phyloP scores from a whole-genome alignment of 2,888 invertebrate genomes.

The Eulithis prunata region DNA sequence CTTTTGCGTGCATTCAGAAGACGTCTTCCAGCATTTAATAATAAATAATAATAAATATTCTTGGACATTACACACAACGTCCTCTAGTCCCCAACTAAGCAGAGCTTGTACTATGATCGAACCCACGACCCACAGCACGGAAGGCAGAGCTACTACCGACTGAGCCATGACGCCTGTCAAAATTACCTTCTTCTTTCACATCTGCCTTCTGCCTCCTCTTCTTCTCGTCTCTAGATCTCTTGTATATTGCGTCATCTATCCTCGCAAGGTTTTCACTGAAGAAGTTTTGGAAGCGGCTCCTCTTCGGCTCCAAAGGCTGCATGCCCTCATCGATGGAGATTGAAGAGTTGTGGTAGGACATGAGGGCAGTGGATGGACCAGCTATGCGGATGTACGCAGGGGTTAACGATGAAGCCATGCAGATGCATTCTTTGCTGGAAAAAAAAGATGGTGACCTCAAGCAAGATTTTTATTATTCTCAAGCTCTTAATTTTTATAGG shows the following conservation, averaged over 20 bases:
- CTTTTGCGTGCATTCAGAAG: too few relatives aligned
- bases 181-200: slow-evolving; percentile 8
- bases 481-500: too few relatives aligned
- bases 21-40: too few relatives aligned
- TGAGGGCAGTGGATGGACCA: slow-evolving; percentile 85
- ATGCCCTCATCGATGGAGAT: slow-evolving; percentile 58
- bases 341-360: slow-evolving; percentile 70
- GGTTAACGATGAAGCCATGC: slow-evolving; percentile 87
- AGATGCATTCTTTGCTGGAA: slow-evolving; percentile 82
- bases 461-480: too few relatives aligned
- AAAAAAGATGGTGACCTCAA: background rate
- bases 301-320: slow-evolving; percentile 25
- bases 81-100: too few relatives aligned
- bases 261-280: slow-evolving; percentile 37
- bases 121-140: too few relatives aligned
- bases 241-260: slow-evolving; percentile 30
- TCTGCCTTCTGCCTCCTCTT: slow-evolving; percentile 8
- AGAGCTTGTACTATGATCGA: too few relatives aligned
- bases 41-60: too few relatives aligned
- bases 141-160: too few relatives aligned
- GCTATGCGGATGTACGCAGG: slow-evolving; percentile 90
- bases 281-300: slow-evolving; percentile 34
- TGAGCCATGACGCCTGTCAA: too few relatives aligned
- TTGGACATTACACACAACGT: too few relatives aligned
- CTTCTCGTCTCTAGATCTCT: slow-evolving; percentile 5